Conservation (phyloP, 2,797 vertebrate species). For the Eptatretus atami region DNA sequence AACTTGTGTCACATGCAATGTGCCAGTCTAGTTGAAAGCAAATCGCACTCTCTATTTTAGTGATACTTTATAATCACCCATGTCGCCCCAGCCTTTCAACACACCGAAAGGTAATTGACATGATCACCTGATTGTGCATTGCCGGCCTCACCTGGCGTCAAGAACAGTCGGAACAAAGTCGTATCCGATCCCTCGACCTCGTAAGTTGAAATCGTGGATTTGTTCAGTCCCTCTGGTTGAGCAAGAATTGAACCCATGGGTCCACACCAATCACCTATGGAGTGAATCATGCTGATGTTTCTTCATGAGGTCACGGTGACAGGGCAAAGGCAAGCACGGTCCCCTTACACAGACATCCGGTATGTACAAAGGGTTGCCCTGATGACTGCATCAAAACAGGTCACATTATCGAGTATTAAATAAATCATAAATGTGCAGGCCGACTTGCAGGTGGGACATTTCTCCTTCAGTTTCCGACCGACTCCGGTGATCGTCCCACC, state of each 20-base stretch:
- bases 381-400: constrained; percentile 8
- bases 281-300: not conserved
- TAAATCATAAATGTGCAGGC: constrained; percentile 7
- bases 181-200: constrained; percentile 86
- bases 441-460: constrained; percentile 51
- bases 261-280: constrained; percentile 54
- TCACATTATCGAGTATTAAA: not conserved
- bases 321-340: not conserved
- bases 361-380: not conserved
- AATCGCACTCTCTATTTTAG: not conserved
- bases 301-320: constrained; percentile 4
- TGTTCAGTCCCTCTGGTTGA: constrained; percentile 42
- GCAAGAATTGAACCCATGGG: constrained; percentile 67
- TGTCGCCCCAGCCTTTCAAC: not conserved
- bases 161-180: constrained; percentile 84
- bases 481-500: constrained; percentile 81
- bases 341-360: constrained; percentile 7
- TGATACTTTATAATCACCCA: not conserved
- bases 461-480: constrained; percentile 69
- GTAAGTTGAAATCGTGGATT: constrained; percentile 36
- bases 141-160: constrained; percentile 42
- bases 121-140: not conserved
- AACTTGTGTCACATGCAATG: too few relatives aligned
- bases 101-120: not conserved
- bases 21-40: not conserved